Conservation (phyloP, 2,797 vertebrate species). For the Pyrocephalus nanus region DNA sequence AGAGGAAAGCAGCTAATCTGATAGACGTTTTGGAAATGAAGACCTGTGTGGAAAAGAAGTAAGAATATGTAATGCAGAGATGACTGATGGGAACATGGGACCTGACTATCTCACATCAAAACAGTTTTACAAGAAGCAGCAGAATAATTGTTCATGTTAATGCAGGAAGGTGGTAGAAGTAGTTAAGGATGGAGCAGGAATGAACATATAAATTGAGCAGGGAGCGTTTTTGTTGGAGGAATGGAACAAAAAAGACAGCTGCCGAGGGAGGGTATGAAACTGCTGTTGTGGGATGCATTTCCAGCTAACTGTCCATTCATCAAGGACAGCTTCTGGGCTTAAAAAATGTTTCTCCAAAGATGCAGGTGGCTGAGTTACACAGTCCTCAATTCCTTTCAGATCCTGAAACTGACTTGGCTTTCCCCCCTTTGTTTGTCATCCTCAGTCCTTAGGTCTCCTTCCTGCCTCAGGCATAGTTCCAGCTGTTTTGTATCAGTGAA, state of each 20-base stretch:
- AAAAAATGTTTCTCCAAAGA: background rate
- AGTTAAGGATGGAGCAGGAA: background rate
- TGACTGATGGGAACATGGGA: constrained; percentile 19
- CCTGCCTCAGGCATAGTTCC: background rate
- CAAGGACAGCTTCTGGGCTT: background rate
- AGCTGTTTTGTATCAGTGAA: background rate
- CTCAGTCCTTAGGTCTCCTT: background rate
- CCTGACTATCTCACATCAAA: constrained; percentile 1
- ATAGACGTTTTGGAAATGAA: constrained; percentile 32
- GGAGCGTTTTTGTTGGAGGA: background rate
- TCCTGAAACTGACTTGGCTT: background rate
- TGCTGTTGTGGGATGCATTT: background rate
- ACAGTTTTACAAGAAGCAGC: background rate
- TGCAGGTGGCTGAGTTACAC: background rate
- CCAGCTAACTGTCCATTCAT: background rate
- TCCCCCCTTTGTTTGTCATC: background rate
- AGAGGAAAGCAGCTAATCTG: constrained; percentile 27
- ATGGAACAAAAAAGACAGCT: background rate
- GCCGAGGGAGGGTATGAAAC: background rate
- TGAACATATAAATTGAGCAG: background rate
- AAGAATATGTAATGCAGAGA: constrained; percentile 1
- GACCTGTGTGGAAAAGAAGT: constrained; percentile 15
- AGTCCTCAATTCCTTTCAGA: background rate
- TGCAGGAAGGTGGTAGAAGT: background rate
- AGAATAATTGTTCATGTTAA: background rate